Percentiles rank a stretch among this genome's conserved stretches.
These are phyloP conservation scores for Tortricodes alternella DNA, from an alignment of 2,888 invertebrate species.

Conservation along the genomic window DNA sequence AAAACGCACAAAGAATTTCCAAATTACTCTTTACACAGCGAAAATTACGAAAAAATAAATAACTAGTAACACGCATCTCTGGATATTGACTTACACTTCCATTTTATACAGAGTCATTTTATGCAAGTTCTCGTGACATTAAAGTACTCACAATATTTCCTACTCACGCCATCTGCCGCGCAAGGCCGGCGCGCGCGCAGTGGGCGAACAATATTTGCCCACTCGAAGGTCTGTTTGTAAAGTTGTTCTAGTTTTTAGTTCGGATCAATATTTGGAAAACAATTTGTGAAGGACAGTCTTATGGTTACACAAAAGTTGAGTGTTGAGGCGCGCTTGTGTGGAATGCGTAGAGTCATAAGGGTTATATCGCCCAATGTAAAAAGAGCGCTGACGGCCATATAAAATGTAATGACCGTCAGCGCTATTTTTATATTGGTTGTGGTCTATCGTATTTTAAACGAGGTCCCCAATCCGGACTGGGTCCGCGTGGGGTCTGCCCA, in stretches of 20 bases:
- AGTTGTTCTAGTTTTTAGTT: constrained; percentile 6
- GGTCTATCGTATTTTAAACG: too few relatives aligned
- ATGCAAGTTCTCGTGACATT: background rate
- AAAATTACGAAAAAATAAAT: too few relatives aligned
- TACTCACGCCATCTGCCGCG: constrained; percentile 7
- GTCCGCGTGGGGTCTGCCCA: too few relatives aligned
- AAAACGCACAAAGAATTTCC: too few relatives aligned
- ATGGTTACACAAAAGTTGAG: background rate
- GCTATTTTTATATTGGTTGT: too few relatives aligned
- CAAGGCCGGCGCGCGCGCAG: background rate
- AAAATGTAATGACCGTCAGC: too few relatives aligned
- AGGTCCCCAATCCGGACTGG: too few relatives aligned
- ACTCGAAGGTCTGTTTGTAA: constrained; percentile 6
- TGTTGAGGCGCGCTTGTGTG: background rate
- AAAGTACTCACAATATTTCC: background rate
- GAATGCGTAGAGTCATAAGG: background rate
- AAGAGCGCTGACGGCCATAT: too few relatives aligned
- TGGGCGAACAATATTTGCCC: constrained; percentile 5
- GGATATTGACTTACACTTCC: background rate
- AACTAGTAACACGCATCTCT: background rate
- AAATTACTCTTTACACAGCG: too few relatives aligned
- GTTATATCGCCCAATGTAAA: too few relatives aligned
- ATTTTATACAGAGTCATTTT: background rate
- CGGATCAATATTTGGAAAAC: constrained; percentile 11
- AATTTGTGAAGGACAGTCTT: constrained; percentile 1